phyloP scores from a whole-genome alignment of 1,140 invertebrate genomes.

The Lanistes nyassanus region DNA sequence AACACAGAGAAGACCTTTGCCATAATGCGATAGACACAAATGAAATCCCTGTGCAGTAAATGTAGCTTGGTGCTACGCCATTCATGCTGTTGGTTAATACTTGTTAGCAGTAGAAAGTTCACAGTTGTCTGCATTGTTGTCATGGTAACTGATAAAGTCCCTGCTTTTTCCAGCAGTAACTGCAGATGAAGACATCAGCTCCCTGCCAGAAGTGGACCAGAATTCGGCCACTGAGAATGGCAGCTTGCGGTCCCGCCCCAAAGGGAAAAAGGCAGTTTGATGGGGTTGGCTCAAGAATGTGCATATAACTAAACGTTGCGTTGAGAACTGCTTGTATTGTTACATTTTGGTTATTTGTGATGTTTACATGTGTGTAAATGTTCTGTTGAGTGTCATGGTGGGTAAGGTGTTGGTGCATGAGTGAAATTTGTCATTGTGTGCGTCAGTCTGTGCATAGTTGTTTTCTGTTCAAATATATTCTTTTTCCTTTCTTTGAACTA shows the following conservation, averaged over 20 bases:
- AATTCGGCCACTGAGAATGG: constrained; percentile 68
- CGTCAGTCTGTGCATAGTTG: neutral
- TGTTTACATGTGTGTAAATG: neutral
- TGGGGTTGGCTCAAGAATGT: neutral
- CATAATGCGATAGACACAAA: no score
- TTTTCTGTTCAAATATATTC: no score
- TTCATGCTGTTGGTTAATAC: no score
- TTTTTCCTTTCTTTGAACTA: no score
- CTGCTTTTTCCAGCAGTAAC: constrained; percentile 27
- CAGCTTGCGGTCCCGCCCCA: constrained; percentile 32
- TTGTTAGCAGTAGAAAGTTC: no score
- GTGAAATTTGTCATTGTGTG: no score
- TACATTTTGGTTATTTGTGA: neutral
- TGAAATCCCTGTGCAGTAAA: no score
- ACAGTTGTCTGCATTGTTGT: no score
- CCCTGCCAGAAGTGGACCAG: constrained; percentile 79
- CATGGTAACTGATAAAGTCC: no score
- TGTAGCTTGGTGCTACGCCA: no score
- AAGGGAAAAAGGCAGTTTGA: constrained; percentile 36
- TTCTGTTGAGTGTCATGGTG: neutral
- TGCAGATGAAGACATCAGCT: constrained; percentile 73
- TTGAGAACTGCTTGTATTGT: neutral
- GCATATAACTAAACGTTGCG: neutral
- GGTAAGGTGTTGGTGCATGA: no score
- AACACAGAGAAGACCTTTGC: no score